These are phyloP conservation scores for Megatriorchis doriae DNA, from an alignment of 2,113 vertebrate species.

Conservation along the genomic window DNA sequence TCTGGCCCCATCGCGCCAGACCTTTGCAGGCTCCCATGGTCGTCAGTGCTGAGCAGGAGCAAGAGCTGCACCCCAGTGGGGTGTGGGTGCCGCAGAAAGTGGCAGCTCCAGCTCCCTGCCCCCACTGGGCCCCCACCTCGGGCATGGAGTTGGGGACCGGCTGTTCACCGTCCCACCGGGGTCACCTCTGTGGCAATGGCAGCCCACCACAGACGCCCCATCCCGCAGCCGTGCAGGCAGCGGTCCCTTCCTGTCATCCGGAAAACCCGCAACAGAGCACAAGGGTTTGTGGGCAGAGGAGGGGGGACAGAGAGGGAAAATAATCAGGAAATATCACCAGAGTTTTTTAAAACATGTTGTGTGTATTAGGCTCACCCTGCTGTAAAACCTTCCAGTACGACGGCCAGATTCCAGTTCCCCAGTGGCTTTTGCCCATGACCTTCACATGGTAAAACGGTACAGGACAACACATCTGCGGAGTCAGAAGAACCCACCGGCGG, in stretches of 20 bases:
- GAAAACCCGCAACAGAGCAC: neutral
- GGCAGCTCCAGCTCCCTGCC: neutral
- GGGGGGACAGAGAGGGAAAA: neutral
- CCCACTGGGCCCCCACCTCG: neutral
- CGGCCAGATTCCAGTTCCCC: neutral
- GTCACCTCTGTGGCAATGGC: neutral
- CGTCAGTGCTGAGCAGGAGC: neutral
- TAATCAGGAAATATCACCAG: neutral
- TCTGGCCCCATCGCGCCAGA: neutral
- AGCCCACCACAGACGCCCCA: neutral
- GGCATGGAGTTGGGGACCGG: rapidly evolving
- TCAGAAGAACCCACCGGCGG: rapidly evolving
- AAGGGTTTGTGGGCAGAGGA: neutral
- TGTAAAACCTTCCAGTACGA: neutral
- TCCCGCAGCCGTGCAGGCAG: neutral
- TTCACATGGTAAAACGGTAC: rapidly evolving
- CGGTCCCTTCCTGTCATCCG: neutral
- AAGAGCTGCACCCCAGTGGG: rapidly evolving
- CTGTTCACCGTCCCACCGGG: rapidly evolving
- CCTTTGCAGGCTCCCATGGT: neutral
- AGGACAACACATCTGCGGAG: rapidly evolving
- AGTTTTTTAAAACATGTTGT: neutral
- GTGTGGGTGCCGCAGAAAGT: rapidly evolving
- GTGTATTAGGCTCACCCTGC: neutral
- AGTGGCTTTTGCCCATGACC: neutral